Base-by-base conservation (phyloP, 1,140 invertebrate species). In the Chionoecetes opilio region DNA sequence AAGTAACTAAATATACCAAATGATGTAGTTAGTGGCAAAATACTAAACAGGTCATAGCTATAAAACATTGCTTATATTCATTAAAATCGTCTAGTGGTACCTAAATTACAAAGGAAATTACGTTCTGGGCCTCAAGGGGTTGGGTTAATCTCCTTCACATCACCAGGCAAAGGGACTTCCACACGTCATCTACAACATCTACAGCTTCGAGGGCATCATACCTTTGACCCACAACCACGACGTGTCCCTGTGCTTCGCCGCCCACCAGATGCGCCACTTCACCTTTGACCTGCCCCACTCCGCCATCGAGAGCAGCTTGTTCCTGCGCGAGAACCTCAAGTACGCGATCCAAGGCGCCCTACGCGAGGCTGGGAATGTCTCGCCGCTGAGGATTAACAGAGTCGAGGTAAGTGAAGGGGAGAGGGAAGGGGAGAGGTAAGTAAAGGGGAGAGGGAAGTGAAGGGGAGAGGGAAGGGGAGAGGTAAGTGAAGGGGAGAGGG, bases 321-420 rank as follows among this genome's bases (percentile, higher is more conserved):
- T 85, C 9, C 53, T 37, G 32, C 35, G 88, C 0, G 93, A 94
- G 89, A 94, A 94, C 89, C 29, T 94, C 29, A 94, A 53, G 88
- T 94, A 94, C 32, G 93, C 75, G 2, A 9, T 91, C 8, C 31
- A 85, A 17, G 35, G 46, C 3, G 14, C 93, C 1, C 93, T 94
- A 31, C 21, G 32, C 8, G 21, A 34, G 5, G 38, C 31, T 0
- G 93, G 63, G 17, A 86, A 53, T 31, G 88, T 94, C 11, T 84
- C 93, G 1, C 93, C 93, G 0, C 63, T 94, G 3, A 85, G 93
- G 38, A 94, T 94, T 26, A 94, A 94, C 88, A 75, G 88, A n/a
- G 5, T 94, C n/a, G 93, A 94, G 93, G 93, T 94, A 37, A 31
- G 46, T 14, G 41, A 26, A 26, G 26, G n/a, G 8, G 5, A 8